These are phyloP conservation scores for Sarcophaga peregrina DNA, from an alignment of 1,140 invertebrate genomes.

Conservation along the genomic window DNA sequence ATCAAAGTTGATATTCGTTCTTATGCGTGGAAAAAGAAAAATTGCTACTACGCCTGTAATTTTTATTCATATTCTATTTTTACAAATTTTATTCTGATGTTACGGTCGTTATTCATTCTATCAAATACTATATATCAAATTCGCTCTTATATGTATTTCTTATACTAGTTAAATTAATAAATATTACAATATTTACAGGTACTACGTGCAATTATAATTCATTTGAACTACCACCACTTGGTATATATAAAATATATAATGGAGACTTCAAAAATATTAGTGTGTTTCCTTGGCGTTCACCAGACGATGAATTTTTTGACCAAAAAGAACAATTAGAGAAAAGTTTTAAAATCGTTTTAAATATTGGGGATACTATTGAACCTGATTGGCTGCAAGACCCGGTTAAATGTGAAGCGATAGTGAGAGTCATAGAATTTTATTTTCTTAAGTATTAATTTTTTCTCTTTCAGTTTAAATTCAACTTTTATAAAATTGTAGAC, in stretches of 20 bases:
- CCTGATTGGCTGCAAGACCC: background rate
- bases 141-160: too few relatives aligned
- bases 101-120: too few relatives aligned
- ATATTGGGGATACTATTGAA: slow-evolving; percentile 5
- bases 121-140: too few relatives aligned
- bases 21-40: too few relatives aligned
- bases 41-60: too few relatives aligned
- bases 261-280: slow-evolving; percentile 43
- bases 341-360: background rate
- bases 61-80: too few relatives aligned
- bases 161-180: too few relatives aligned
- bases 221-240: slow-evolving; percentile 75
- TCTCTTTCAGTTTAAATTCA: slow-evolving; percentile 63
- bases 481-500: slow-evolving; percentile 67
- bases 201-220: background rate
- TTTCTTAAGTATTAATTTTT: slow-evolving; percentile 43
- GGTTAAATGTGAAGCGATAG: background rate
- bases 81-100: too few relatives aligned
- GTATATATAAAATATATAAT: slow-evolving; percentile 54
- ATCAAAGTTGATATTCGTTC: too few relatives aligned
- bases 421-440: background rate
- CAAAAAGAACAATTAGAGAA: background rate
- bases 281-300: slow-evolving; percentile 53
- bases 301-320: slow-evolving; percentile 37
- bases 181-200: background rate